phyloP scores from a whole-genome alignment of 1,140 invertebrate genomes.

The Danaus melanippus region DNA sequence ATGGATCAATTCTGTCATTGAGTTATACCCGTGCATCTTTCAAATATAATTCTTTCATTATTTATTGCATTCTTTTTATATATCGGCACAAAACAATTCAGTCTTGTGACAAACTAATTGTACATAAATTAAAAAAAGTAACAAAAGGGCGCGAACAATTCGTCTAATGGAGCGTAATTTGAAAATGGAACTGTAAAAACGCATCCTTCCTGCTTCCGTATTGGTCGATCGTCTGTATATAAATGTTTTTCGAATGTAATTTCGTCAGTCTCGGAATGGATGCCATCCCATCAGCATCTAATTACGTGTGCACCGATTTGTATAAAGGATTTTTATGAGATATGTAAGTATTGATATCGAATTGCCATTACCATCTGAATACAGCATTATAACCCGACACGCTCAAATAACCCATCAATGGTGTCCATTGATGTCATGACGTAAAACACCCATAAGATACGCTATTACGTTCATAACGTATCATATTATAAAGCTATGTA shows the following conservation, averaged over 20 bases:
- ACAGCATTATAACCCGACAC: too few relatives aligned
- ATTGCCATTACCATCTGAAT: not conserved
- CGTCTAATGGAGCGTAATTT: conserved; percentile 47
- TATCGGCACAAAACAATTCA: too few relatives aligned
- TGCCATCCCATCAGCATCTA: conserved; percentile 25
- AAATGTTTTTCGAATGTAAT: conserved; percentile 18
- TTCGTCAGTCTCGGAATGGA: conserved; percentile 37
- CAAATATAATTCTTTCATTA: too few relatives aligned
- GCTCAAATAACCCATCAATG: too few relatives aligned
- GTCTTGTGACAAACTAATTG: conserved; percentile 7
- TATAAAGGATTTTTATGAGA: conserved; percentile 11
- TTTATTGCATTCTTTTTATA: too few relatives aligned
- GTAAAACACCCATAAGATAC: too few relatives aligned
- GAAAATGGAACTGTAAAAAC: conserved; percentile 43
- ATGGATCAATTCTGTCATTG: too few relatives aligned
- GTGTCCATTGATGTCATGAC: too few relatives aligned
- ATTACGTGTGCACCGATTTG: conserved; percentile 10
- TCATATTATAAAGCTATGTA: too few relatives aligned
- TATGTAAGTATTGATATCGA: conserved; percentile 12
- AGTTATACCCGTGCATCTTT: too few relatives aligned
- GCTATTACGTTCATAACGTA: too few relatives aligned
- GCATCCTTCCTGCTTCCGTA: conserved; percentile 55
- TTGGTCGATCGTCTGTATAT: conserved; percentile 44
- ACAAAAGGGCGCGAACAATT: conserved; percentile 51
- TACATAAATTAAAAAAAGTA: conserved; percentile 22